Evolutionary conservation across 2,888 invertebrate species (phyloP), one percentile per base, ranked within the genome.

Genomic region (Ormyrus rosae): DNA sequence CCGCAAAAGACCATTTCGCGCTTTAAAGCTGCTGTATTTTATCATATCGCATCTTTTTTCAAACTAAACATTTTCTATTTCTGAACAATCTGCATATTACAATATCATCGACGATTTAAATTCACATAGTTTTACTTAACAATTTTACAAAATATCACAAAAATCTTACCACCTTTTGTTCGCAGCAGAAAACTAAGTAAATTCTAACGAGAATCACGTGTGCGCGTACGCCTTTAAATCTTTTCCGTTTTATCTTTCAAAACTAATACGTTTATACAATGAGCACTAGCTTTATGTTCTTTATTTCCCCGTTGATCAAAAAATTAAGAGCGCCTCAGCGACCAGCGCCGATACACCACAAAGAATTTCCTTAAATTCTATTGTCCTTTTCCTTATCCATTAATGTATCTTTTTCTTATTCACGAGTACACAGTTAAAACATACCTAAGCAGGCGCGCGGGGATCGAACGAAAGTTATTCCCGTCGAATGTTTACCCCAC

Each of bases 81-180:
- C 51, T 51, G 46, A 77, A 68, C 70, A 61, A 82, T 77, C 51
- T 34, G 80, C 80, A 71, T 84, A 83, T 80, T 83, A 82, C 55
- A 72, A 68, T 81, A 78, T 77, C 50, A 70, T 82, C 82, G 82
- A 84, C 82, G 80, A 82, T 82, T 77, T 79, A 60, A 76, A 79
- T 74, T 67, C 71, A 60, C 76, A 75, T 69, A 82, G 58, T 83
- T 81, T 82, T 75, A 77, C 77, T 79, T 78, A 80, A 82, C 81
- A 84, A 77, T 86, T 89, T 89, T 89, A 89, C 88, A 90, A 90
- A 89, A 90, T 90, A 91, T 90, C 90, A 90, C 90, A 89, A 89
- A 88, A 89, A 90, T 88, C 87, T 87, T 89, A 89, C 89, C 90
- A 90, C 89, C 88, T 88, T 89, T 90, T 87, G 85, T 88, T 88